These are phyloP conservation scores for Progne subis DNA, from an alignment of 2,113 vertebrate genomes.

Conservation along the genomic window DNA sequence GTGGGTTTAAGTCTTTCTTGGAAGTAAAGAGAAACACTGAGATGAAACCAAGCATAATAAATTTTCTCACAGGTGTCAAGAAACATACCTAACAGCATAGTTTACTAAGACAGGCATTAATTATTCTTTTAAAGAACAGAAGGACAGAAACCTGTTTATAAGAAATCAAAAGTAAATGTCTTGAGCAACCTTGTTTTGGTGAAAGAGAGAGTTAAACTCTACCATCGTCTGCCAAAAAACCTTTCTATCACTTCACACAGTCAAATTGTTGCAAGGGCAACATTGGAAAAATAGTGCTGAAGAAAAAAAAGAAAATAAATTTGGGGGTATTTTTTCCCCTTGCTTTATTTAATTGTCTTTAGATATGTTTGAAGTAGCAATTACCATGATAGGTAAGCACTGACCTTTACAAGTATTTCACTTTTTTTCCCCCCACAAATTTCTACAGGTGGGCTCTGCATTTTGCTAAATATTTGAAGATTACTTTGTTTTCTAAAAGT, in stretches of 20 bases:
- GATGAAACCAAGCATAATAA: not conserved
- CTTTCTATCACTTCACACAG: not conserved
- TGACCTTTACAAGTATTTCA: not conserved
- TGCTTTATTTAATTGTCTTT: not conserved
- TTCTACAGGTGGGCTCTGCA: accelerated
- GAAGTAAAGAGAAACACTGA: not conserved
- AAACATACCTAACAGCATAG: not conserved
- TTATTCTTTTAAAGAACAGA: not conserved
- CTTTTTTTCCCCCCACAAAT: not conserved
- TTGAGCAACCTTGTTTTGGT: not conserved
- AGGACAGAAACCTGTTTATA: not conserved
- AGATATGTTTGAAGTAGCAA: not conserved
- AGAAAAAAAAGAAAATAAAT: not conserved
- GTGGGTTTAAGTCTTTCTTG: not conserved
- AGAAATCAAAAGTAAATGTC: not conserved
- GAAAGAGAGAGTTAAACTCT: not conserved
- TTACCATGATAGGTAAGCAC: not conserved
- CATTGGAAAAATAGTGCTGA: not conserved
- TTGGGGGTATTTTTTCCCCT: not conserved
- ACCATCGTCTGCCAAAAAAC: not conserved
- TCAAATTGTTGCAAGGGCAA: not conserved
- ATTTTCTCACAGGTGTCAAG: not conserved
- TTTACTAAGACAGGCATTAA: not conserved
- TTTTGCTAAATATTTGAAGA: not conserved
- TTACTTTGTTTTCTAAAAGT: not conserved